Evolutionary conservation across 2,888 invertebrate genomes (phyloP), one percentile per base, ranked within the genome.

Genomic region (Spodoptera exigua): DNA sequence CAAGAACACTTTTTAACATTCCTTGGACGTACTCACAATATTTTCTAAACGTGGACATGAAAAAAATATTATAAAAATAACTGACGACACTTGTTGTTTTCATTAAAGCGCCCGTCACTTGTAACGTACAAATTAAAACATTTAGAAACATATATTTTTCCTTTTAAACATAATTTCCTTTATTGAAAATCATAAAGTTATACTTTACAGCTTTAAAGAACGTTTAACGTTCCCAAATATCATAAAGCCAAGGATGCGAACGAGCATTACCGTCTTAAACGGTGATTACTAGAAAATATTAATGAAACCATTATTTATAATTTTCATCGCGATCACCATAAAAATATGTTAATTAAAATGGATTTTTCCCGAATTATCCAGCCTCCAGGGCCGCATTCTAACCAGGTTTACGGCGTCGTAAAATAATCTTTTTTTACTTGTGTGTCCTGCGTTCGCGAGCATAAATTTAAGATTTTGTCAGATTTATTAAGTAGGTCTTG

Each of bases 1-100:
- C 92, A 93, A 89, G 89, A 84, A 83, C 86, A 90, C 89, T 91
- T 92, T 93, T 93, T 92, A 92, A 89, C 86, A 93, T 93, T 93
- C 93, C 79, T 79, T 52, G 61, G 73, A 83, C 88, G 86, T 78
- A 77, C 76, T 75, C 81, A 85, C 86, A 82, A 90, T 91, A 89
- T 90, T 92, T 90, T 82, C 63, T 70, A 79, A 76, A 71, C 62
- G 66, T 62, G 68, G 47, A 70, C 74, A 74, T 70, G 67, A 60
- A 74, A 78, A 76, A 82, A 53, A 81, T n/a, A 81, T 75, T 77
- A 77, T 80, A 81, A 82, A 79, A 74, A 78, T 51, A 63, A 67
- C 52, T 47, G 78, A 77, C 73, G 71, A 80, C 78, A 82, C 74
- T 85, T 85, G 77, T 80, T 80, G 78, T 73, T 71, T 75, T 79